Evolutionary conservation across 2,113 vertebrate genomes (phyloP).

Genomic region (Tragelaphus imberbis): DNA sequence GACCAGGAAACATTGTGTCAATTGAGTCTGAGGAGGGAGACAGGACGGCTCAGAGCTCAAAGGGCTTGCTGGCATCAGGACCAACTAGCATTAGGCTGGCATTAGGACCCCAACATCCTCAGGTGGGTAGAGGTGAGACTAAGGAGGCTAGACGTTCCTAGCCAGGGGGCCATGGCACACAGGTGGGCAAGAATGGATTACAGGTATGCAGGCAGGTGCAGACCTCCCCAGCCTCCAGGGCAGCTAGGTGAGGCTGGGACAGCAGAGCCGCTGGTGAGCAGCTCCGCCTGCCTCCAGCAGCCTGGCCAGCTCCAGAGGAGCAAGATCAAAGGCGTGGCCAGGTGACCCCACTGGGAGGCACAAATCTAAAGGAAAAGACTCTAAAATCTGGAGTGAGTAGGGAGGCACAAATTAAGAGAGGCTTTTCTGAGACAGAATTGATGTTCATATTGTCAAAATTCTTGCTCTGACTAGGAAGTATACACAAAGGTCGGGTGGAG

Average conservation of each 20-base stretch:
- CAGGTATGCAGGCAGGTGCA: neutral
- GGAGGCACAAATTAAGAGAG: neutral
- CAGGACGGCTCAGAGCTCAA: neutral
- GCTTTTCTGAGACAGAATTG: neutral
- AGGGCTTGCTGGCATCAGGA: neutral
- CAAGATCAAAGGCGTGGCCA: neutral
- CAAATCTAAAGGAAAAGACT: neutral
- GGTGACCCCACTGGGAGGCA: neutral
- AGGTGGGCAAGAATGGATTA: neutral
- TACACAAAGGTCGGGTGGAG: neutral
- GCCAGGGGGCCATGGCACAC: neutral
- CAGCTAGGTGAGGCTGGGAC: rapidly evolving
- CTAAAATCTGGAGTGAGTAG: neutral
- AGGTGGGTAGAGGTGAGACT: neutral
- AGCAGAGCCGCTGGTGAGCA: neutral
- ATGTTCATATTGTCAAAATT: neutral
- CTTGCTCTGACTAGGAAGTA: neutral
- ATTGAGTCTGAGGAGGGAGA: neutral
- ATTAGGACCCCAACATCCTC: neutral
- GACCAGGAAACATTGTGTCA: slow-evolving; percentile 40
- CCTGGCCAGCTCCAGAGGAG: neutral
- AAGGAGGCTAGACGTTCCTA: neutral
- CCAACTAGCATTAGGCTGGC: neutral
- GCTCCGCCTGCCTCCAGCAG: neutral
- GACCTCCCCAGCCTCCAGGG: neutral